Base-by-base conservation (phyloP, 2,113 vertebrate genomes). In the Paramisgurnus dabryanus region DNA sequence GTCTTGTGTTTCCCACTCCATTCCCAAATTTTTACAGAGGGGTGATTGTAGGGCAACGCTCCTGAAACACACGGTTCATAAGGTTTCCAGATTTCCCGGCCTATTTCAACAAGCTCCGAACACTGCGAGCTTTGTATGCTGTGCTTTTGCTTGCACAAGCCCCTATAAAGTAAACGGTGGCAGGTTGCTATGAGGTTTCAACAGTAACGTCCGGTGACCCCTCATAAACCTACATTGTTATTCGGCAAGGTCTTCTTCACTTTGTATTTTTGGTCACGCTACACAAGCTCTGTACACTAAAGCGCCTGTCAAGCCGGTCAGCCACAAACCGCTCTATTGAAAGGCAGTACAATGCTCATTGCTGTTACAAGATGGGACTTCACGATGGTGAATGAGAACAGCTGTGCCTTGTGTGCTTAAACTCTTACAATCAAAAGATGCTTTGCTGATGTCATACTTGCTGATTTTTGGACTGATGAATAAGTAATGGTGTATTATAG, bases 81-180 rank as follows among this genome's bases (percentile, higher is more conserved):
- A 18, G 57, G 47, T 18, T 50, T 22, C 39, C 50, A 63, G 72
- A 47, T 65, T 74, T 74, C n/a, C 58, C 3, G 58, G 13, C 67
- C 47, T 9, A 53, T 65, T 67, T 34, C 17, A 67, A 72, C 18
- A 22, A 45, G 57, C 70, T 49, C 57, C 2, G 18, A 65, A 81
- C 79, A 86, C 78, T 69, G 15, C 53, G 13, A 45, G 72, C 67
- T 76, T 80, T 82, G 67, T 85, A 67, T 18, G 4, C 27, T 47
- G 0, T 27, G 43, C 40, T 12, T 27, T 9, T 9, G 27, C 34
- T 10, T 27, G 63, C 45, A 49, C 43, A 43, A 45, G 43, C 68
- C 45, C 43, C 17, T 2, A n/a, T 1, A 57, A 53, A 34, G 27
- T 34, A 34, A 34, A 55, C 9, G 41, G n/a, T 27, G 27, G 15